Percentiles rank a stretch among this genome's conserved stretches.
Evolutionary conservation across 2,888 invertebrate species (phyloP).

Genomic region (Agonum fuliginosum): DNA sequence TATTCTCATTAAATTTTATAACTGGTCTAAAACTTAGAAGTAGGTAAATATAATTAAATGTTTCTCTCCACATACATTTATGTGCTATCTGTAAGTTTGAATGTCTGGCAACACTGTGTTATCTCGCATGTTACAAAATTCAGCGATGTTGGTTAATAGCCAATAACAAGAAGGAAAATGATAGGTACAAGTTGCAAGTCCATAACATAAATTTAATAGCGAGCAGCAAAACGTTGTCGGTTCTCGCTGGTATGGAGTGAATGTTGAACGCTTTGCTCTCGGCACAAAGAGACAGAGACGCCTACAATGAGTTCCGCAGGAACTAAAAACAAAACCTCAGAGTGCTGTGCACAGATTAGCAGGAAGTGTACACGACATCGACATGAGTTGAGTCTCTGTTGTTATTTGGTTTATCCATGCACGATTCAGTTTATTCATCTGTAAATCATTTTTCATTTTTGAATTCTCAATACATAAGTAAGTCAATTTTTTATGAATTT

Average conservation of each 20-base stretch:
- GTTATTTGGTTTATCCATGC: no score
- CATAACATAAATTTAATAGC: constrained; percentile 19
- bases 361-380: constrained; percentile 18
- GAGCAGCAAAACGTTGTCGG: constrained; percentile 6
- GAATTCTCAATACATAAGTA: no score
- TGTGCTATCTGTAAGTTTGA: no score
- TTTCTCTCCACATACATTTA: no score
- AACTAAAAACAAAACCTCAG: constrained; percentile 44
- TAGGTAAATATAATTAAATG: no score
- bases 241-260: neutral
- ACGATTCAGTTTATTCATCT: no score
- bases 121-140: constrained; percentile 9
- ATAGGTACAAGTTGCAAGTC: constrained; percentile 37
- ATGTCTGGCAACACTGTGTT: neutral
- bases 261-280: neutral
- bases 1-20: no score
- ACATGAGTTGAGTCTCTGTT: no score
- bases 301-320: constrained; percentile 27
- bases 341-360: neutral
- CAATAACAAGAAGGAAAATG: constrained; percentile 38
- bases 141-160: constrained; percentile 22
- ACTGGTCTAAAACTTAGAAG: no score
- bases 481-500: no score
- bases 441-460: no score
- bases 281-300: neutral